Conservation (phyloP, 35 echinoderm and acorn worm genomes). For the Anneissia japonica region DNA sequence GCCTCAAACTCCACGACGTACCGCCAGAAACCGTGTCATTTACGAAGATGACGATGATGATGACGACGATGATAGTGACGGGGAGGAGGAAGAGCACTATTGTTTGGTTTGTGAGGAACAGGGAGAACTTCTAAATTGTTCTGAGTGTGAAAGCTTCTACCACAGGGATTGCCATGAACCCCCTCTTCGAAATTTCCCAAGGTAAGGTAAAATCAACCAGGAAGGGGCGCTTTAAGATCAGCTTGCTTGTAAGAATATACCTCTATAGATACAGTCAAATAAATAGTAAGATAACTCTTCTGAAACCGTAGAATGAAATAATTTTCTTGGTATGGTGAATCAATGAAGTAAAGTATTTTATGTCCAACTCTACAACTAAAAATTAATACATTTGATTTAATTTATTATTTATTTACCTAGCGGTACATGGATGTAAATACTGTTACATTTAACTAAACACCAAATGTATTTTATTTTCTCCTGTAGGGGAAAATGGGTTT, state of each 20-base stretch:
- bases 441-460: background rate
- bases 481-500: conserved; percentile 24
- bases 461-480: background rate
- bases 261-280: too few relatives aligned
- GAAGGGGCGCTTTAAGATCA: background rate
- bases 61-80: conserved; percentile 18
- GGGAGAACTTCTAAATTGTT: conserved; percentile 39
- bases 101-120: conserved; percentile 59
- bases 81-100: background rate
- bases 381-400: too few relatives aligned
- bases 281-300: too few relatives aligned
- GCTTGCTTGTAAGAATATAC: background rate
- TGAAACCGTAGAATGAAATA: too few relatives aligned
- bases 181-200: conserved; percentile 62
- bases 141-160: conserved; percentile 34
- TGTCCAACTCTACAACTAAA: too few relatives aligned
- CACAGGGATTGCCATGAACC: conserved; percentile 86
- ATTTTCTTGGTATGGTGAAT: too few relatives aligned
- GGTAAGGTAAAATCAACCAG: conserved; percentile 31
- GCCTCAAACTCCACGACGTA: background rate
- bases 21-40: background rate
- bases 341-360: too few relatives aligned
- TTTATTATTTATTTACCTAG: too few relatives aligned
- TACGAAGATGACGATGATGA: conserved; percentile 10
- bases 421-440: background rate